Conservation (phyloP, 1,140 invertebrate species). For the Uloborus diversus region DNA sequence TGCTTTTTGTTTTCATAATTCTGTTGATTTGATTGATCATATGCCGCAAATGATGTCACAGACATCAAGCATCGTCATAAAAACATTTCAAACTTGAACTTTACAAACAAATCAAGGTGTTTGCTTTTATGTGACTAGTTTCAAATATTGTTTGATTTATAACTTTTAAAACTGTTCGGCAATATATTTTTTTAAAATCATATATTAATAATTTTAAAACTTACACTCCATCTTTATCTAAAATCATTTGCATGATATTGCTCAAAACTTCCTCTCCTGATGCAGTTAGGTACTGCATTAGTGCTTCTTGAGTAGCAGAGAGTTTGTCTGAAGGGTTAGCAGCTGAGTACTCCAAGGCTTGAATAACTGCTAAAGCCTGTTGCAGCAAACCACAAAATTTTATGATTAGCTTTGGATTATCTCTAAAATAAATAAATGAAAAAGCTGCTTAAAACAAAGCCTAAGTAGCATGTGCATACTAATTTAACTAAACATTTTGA, state of each 20-base stretch:
- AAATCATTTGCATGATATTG: conserved; percentile 45
- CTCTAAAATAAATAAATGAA: conserved; percentile 4
- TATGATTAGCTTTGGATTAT: conserved; percentile 58
- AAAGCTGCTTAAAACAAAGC: too few species aligned
- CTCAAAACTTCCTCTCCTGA: conserved; percentile 41
- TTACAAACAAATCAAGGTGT: too few species aligned
- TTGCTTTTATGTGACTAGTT: background rate
- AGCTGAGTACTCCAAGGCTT: conserved; percentile 59
- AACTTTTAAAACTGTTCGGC: background rate
- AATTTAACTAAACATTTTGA: background rate
- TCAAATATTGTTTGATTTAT: background rate
- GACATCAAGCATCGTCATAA: too few species aligned
- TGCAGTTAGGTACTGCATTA: conserved; percentile 28
- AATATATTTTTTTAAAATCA: too few species aligned
- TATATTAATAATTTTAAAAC: background rate
- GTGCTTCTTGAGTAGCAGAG: conserved; percentile 27
- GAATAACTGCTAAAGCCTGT: conserved; percentile 62
- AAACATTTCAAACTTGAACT: too few species aligned
- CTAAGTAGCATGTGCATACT: too few species aligned
- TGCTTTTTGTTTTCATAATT: too few species aligned
- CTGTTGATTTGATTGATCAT: too few species aligned
- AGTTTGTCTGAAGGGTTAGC: conserved; percentile 19
- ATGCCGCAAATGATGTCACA: too few species aligned
- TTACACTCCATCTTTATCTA: conserved; percentile 42
- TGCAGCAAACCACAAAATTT: conserved; percentile 62